Evolutionary conservation across 2,888 invertebrate genomes (phyloP), one percentile per base, ranked within the genome.

Genomic region (Carabus problematicus): DNA sequence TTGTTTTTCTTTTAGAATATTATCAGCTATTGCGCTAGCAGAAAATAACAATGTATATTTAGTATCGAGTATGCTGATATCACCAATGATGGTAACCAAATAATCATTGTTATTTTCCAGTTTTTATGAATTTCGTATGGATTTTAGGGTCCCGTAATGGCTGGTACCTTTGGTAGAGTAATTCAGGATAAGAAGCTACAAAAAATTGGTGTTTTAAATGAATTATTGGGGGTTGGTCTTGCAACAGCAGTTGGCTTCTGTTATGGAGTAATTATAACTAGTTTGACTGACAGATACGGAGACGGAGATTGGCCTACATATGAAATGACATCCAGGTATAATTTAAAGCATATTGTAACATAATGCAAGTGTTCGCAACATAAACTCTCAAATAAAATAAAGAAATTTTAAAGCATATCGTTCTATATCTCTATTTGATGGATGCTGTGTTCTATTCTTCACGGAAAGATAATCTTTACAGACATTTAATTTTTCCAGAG

Each of bases 1-100:
- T 54, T 18, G 1, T 52, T 45, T 8, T 2, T 47, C 29, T 80
- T 81, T 14, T 76, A 89, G 89, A 61, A 79, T 90, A 63, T 86
- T 92, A 56, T 90, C 92, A 54, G 89, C 89, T 1, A 84, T 92
- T 72, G 92, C 92, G 1, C 80, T 93, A 70, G 85, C 89, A 8
- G 92, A 92, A 78, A 87, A 91, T 77, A 91, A 89, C 72, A 89
- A 90, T 6, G 89, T 92, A 8, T 86, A 89, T 69, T 81, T 93
- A 47, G 90, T 92, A 6, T 91, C 92, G 61, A 91, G 91, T 77
- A 92, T 93, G 92, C 84, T 93, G 14, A 90, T 93, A 68, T 92
- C 92, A 0, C 92, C 92, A 0, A 83, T 93, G 49, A 92, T 92
- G 91, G 91, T 90, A 79, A 79, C 63, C 49, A 43, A 52, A 58